Evolutionary conservation across 2,113 vertebrate species (phyloP), one percentile per base, ranked within the genome.

Genomic region (Eurypyga helias): DNA sequence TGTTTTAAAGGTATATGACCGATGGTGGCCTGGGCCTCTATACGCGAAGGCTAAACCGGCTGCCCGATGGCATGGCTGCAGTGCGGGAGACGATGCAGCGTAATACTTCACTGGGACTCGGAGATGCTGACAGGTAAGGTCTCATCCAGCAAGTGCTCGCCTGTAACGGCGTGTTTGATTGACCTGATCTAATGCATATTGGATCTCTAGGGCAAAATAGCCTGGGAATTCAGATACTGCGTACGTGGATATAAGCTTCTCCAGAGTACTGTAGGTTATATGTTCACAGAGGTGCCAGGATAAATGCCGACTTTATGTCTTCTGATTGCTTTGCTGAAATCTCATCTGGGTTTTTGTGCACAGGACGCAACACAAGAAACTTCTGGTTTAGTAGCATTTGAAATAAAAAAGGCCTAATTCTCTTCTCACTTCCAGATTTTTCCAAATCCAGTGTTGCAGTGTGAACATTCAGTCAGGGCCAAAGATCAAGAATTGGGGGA

Each of bases 11-110:
- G 93, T 99, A 99, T 88, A 98, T 99, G 99, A 99, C 99, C 0
- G 99, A 99, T 62, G 99, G 99, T 26, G 99, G 99, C 17, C 97
- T 99, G 97, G 99, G 99, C 66, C 98, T 99, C 80, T 99, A 99
- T 89, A 98, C 99, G 0, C 98, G 99, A 11, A 98, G 99, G 61
- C 97, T 99, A 84, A 99, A 99, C 96, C 98, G 99, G n/a, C 98
- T 99, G 65, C 99, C 99, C 0, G 99, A 99, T 81, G 98, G 99
- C 67, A 99, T 99, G 99, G 98, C 99, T n/a, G 98, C 98, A 2
- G 99, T 99, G 58, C 97, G 99, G 38, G 99, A 99, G 97, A 99
- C 98, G 0, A 97, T 99, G 25, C 99, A 99, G 87, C 98, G 99
- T 5, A 99, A 99, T 11, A 92, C 98, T 1, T 98, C 99, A 2